Conservation (phyloP, 2,797 vertebrate species). For the Lacerta viridis region DNA sequence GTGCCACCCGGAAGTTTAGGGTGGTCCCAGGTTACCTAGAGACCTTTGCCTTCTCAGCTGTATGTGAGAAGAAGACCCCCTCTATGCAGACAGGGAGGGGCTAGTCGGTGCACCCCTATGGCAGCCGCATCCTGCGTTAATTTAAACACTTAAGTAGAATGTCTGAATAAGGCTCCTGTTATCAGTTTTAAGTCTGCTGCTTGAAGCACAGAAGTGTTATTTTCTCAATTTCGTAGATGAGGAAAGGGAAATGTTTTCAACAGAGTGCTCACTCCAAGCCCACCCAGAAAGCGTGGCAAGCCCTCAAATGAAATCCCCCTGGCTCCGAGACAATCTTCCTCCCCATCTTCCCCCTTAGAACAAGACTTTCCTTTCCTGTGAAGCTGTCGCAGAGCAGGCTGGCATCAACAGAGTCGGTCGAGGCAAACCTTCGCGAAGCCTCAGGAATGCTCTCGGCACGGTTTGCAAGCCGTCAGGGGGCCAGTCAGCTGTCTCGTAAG, state of each 20-base stretch:
- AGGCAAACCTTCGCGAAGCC: neutral
- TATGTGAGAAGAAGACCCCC: no score
- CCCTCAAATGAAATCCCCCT: conserved; percentile 52
- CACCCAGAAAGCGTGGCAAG: conserved; percentile 64
- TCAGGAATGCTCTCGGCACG: conserved; percentile 57
- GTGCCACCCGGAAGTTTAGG: no score
- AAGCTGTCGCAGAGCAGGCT: conserved; percentile 21
- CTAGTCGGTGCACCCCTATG: no score
- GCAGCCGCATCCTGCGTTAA: no score
- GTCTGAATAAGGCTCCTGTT: neutral
- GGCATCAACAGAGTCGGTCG: conserved; percentile 46
- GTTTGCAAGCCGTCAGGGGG: conserved; percentile 43
- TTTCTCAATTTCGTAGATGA: conserved; percentile 61
- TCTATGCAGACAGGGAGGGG: no score
- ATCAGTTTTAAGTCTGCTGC: neutral
- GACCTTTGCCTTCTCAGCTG: no score
- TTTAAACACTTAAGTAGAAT: no score
- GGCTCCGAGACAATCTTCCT: neutral
- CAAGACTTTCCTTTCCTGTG: conserved; percentile 66
- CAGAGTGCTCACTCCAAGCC: conserved; percentile 61
- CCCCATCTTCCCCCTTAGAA: conserved; percentile 30
- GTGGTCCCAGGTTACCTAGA: no score
- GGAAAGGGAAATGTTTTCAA: conserved; percentile 55
- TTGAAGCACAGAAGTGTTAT: neutral
- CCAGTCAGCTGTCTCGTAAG: conserved; percentile 36